A percentile compares a stretch with the other conserved stretches of the same genome.
Conservation (phyloP, 2,888 invertebrate genomes). For the Eristalis tenax region DNA sequence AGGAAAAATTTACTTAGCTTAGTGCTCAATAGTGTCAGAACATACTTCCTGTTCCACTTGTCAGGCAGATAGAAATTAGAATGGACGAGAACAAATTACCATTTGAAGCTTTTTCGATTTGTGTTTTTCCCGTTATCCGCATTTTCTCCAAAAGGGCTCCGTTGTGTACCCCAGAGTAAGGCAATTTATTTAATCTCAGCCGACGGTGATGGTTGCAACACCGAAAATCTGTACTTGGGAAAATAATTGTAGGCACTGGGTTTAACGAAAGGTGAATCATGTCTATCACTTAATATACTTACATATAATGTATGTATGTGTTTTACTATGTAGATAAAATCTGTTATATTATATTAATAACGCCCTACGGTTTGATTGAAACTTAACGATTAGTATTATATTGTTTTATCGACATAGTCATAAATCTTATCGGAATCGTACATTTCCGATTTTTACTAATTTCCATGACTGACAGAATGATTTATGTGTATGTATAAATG, state of each 20-base stretch:
- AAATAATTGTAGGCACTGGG: constrained; percentile 49
- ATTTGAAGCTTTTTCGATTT: constrained; percentile 60
- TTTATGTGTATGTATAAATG: no score
- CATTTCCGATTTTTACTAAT: no score
- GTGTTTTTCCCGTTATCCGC: constrained; percentile 45
- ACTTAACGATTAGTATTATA: not conserved
- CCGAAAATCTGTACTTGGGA: constrained; percentile 27
- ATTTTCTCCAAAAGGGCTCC: constrained; percentile 2
- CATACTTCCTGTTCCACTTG: constrained; percentile 54
- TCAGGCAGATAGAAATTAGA: constrained; percentile 46
- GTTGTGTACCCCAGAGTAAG: constrained; percentile 21
- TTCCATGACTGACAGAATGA: no score
- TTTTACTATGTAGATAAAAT: not conserved
- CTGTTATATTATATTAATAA: not conserved
- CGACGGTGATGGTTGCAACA: constrained; percentile 4
- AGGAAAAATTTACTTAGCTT: constrained; percentile 45
- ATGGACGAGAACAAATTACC: constrained; percentile 68
- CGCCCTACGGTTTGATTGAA: not conserved
- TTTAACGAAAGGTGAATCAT: not conserved
- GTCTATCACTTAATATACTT: constrained; percentile 34
- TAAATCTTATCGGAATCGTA: not conserved
- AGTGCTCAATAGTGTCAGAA: constrained; percentile 40
- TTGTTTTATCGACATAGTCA: not conserved
- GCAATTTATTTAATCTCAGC: constrained; percentile 45
- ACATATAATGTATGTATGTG: not conserved